phyloP scores from a whole-genome alignment of 2,113 vertebrate species.

The Phalacrocorax aristotelis region DNA sequence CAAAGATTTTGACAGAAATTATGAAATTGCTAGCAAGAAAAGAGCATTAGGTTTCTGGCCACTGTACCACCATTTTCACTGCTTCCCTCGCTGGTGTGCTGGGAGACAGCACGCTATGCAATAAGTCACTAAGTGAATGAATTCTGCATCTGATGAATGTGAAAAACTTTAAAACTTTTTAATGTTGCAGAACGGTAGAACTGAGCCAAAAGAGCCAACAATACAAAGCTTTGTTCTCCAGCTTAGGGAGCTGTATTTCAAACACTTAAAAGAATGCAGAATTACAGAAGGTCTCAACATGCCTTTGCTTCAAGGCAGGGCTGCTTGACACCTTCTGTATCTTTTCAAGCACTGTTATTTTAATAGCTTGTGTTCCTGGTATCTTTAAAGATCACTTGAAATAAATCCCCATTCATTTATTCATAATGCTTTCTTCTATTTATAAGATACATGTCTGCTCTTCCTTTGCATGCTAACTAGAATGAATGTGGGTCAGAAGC shows the following conservation, averaged over 20 bases:
- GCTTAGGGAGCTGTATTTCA: background rate
- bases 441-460: background rate
- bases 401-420: background rate
- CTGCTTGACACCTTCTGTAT: background rate
- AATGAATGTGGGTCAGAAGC: background rate
- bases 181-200: background rate
- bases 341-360: background rate
- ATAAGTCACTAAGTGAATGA: background rate
- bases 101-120: background rate
- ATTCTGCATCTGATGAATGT: background rate
- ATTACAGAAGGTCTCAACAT: constrained; percentile 5
- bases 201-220: background rate
- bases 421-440: background rate
- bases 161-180: background rate
- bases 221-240: constrained; percentile 44
- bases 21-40: background rate
- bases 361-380: background rate
- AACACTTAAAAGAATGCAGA: constrained; percentile 45
- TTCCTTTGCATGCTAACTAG: background rate
- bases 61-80: background rate
- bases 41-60: background rate
- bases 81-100: background rate
- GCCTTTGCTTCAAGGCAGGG: constrained; percentile 7
- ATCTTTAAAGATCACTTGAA: background rate
- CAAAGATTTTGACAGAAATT: background rate